These are phyloP conservation scores for Phyllotis vaccarum DNA, from an alignment of 2,797 vertebrate species.

Conservation along the genomic window DNA sequence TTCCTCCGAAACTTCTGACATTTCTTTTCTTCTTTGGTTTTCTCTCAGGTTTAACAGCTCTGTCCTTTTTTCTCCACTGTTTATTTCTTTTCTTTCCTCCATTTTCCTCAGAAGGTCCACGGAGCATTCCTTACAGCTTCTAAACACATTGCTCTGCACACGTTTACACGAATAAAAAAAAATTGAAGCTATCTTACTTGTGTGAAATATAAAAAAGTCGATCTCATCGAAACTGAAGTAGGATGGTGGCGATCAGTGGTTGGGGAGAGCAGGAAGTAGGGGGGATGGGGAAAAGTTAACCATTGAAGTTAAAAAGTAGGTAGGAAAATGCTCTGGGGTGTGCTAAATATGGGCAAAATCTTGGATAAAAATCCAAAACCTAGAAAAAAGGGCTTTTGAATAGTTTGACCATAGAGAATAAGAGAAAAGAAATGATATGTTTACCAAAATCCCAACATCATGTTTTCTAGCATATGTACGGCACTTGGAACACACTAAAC, in stretches of 20 bases:
- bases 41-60: neutral
- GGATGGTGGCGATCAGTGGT: neutral
- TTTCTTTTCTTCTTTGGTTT: neutral
- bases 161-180: neutral
- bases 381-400: neutral
- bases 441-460: neutral
- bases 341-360: neutral
- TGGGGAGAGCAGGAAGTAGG: neutral
- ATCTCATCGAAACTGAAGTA: neutral
- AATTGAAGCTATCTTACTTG: constrained; percentile 6
- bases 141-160: neutral
- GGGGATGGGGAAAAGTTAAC: neutral
- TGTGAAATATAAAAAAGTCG: neutral
- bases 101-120: neutral
- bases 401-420: neutral
- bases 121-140: neutral
- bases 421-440: neutral
- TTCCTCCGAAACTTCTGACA: neutral
- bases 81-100: neutral
- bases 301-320: neutral
- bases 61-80: neutral
- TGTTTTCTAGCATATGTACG: neutral
- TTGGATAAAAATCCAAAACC: neutral
- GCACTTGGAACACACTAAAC: neutral
- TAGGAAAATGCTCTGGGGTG: neutral